Percentiles rank a stretch among this genome's conserved stretches.
These are phyloP conservation scores for Haplochromis burtoni DNA, from an alignment of 2,113 vertebrate genomes.

Conservation along the genomic window DNA sequence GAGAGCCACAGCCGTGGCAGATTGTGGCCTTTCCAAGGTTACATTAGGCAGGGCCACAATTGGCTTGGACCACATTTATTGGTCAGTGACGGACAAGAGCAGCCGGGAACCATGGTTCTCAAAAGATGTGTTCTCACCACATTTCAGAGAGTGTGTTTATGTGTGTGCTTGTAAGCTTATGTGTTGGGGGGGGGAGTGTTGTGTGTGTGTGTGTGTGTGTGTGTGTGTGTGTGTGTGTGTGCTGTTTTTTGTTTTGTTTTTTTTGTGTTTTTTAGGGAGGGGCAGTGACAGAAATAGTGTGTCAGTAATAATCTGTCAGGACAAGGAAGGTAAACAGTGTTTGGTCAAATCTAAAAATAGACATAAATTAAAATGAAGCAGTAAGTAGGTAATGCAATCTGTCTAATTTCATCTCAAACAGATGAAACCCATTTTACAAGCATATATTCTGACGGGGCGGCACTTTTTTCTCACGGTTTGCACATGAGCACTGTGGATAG, in stretches of 20 bases:
- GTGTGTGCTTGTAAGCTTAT: background rate
- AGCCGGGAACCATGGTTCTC: slow-evolving; percentile 1
- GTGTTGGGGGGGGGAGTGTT: background rate
- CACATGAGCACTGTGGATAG: background rate
- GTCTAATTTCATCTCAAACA: background rate
- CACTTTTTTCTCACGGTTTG: background rate
- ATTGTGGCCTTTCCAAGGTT: slow-evolving; percentile 30
- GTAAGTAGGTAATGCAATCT: background rate
- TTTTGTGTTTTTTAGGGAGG: background rate
- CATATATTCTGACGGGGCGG: background rate
- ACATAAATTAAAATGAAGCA: background rate
- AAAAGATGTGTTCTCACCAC: background rate
- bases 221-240: background rate
- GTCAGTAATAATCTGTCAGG: background rate
- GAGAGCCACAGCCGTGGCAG: slow-evolving; percentile 10
- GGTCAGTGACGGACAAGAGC: slow-evolving; percentile 2
- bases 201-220: background rate
- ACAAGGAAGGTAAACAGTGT: background rate
- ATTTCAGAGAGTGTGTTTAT: background rate
- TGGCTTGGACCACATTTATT: slow-evolving; percentile 27
- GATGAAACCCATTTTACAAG: background rate
- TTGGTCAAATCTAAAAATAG: background rate
- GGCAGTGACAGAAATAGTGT: background rate
- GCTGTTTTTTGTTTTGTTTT: too few species aligned
- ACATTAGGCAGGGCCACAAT: slow-evolving; percentile 16